Conservation (phyloP, 2,113 vertebrate genomes). For the Eulacestoma nigropectus region DNA sequence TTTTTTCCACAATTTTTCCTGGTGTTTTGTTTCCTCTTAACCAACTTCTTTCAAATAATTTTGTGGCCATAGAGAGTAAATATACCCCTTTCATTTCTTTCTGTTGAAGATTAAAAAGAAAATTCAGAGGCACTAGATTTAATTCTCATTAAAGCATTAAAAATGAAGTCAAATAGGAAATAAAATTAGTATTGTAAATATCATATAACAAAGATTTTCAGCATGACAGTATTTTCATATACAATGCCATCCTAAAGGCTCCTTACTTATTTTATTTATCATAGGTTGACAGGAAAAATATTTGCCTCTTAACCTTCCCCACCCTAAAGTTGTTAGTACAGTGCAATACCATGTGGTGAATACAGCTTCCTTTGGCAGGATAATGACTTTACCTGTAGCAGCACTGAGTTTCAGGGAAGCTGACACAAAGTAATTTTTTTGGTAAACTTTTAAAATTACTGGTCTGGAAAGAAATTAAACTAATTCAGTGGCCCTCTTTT, state of each 20-base stretch:
- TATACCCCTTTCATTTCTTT: neutral
- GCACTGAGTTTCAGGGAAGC: neutral
- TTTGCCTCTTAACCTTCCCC: neutral
- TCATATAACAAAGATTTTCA: neutral
- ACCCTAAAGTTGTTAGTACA: neutral
- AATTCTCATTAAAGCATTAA: neutral
- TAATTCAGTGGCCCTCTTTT: neutral
- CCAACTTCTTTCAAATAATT: neutral
- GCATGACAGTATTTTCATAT: neutral
- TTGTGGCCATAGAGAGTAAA: neutral
- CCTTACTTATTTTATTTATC: neutral
- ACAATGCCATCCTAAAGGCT: neutral
- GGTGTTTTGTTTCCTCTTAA: neutral
- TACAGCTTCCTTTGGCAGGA: neutral
- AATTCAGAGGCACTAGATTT: neutral
- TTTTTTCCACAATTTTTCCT: neutral
- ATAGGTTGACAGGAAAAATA: neutral
- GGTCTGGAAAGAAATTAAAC: neutral
- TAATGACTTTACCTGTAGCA: neutral
- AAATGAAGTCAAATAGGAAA: neutral
- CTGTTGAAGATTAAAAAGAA: neutral
- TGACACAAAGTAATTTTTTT: neutral
- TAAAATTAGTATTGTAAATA: neutral
- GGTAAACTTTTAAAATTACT: neutral
- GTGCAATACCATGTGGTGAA: neutral